phyloP scores from a whole-genome alignment of 2,888 invertebrate species.

The Mimachlamys varia region DNA sequence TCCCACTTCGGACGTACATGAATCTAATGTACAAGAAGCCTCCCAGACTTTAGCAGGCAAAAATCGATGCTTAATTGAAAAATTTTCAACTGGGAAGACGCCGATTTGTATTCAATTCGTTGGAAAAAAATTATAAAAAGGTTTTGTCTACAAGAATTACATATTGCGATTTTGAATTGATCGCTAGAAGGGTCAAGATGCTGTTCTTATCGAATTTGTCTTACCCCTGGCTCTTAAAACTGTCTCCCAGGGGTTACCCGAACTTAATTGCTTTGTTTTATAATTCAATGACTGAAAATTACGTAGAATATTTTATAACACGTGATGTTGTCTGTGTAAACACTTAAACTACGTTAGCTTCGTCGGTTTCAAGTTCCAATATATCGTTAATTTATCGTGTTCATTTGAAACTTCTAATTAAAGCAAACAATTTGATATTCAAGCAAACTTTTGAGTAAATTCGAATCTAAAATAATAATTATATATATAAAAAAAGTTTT shows the following conservation, averaged over 20 bases:
- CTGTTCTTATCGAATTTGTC: neutral
- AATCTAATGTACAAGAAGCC: neutral
- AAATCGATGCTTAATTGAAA: neutral
- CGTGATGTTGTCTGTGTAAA: neutral
- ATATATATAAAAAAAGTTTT: too few species aligned
- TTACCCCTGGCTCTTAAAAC: neutral
- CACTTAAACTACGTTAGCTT: neutral
- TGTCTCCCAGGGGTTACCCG: neutral
- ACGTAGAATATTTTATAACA: neutral
- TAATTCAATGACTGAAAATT: neutral
- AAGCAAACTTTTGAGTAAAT: too few species aligned
- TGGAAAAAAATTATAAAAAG: neutral
- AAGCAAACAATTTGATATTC: too few species aligned
- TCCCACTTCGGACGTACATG: neutral
- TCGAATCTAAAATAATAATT: too few species aligned
- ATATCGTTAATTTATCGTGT: too few species aligned
- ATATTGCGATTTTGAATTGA: slow-evolving; percentile 3
- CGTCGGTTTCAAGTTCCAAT: neutral
- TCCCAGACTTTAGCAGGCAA: neutral
- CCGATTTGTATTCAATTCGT: neutral
- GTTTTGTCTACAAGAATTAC: neutral
- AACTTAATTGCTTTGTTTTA: neutral
- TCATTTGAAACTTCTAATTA: neutral
- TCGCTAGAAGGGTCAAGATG: neutral
- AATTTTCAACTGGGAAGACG: neutral